These are phyloP conservation scores for Nannoperca australis DNA, from an alignment of 2,797 vertebrate genomes.

Conservation along the genomic window DNA sequence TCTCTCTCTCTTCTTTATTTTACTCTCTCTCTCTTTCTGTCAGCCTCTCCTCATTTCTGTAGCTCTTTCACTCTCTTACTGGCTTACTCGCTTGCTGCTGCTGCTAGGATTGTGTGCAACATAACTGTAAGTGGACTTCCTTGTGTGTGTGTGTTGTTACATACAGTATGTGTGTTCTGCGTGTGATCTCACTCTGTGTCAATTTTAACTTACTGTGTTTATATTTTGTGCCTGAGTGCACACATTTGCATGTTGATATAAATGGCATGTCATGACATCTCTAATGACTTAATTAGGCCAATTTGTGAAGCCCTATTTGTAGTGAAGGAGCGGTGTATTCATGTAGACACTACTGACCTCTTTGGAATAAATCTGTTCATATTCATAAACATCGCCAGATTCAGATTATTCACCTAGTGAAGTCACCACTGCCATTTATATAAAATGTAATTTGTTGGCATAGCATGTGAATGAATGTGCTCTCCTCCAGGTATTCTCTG, in stretches of 20 bases:
- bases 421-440: constrained; percentile 65
- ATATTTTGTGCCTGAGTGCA: constrained; percentile 42
- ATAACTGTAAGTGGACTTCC: constrained; percentile 77
- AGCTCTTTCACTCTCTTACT: constrained; percentile 39
- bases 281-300: constrained; percentile 75
- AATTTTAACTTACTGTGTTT: constrained; percentile 32
- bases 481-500: constrained; percentile 66
- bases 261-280: constrained; percentile 65
- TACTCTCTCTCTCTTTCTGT: constrained; percentile 29
- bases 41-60: constrained; percentile 34
- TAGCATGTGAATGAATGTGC: constrained; percentile 60
- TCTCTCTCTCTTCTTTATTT: constrained; percentile 28
- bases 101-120: constrained; percentile 59
- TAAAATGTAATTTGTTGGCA: constrained; percentile 61
- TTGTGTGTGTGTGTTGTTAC: not conserved
- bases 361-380: constrained; percentile 46
- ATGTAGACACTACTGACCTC: constrained; percentile 62
- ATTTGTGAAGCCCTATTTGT: constrained; percentile 64
- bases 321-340: constrained; percentile 32
- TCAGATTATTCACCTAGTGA: constrained; percentile 35
- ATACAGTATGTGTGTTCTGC: constrained; percentile 13
- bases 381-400: constrained; percentile 53
- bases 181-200: constrained; percentile 18
- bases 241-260: constrained; percentile 53
- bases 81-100: constrained; percentile 45